Evolutionary conservation across 2,888 invertebrate genomes (phyloP), one percentile per base, ranked within the genome.

Genomic region (Lacanobia wlatinum): DNA sequence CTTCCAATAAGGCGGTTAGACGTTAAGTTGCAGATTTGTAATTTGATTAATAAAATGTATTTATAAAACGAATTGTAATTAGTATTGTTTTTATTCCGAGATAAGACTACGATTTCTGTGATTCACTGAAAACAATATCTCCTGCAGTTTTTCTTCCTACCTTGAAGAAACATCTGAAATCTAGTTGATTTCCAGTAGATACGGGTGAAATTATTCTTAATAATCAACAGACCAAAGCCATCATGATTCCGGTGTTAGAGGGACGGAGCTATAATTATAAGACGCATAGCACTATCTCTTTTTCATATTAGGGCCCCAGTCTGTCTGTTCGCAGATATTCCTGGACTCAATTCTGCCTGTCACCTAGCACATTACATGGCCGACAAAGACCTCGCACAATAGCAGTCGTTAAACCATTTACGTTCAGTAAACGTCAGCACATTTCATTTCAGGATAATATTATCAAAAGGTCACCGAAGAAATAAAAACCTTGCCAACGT

Each of bases 391-490:
- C 23, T 21, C 34, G 46, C 50, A 80, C 84, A 80, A 83, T 80
- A 73, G 68, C 62, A 62, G 46, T 74, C 71, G 68, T 83, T 76
- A 79, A 70, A 71, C 34, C 70, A 66, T 83, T 83, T 66, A 78
- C 38, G 69, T 67, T 63, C 80, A 73, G 38, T 79, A 46, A 80
- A 66, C 68, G 68, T 83, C 75, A 69, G 55, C 84, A 67, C 73
- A 65, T 83, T 80, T 69, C 59, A 67, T 65, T 62, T 40, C 28
- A 55, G 38, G 43, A 61, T 61, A 66, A 70, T 73, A 76, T 62
- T 70, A 65, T 69, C 48, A 76, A 83, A 83, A 83, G 69, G 81
- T 73, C 81, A 80, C 59, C 46, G 34, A 61, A 69, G 59, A 52
- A 58, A 73, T 80, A 73, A 84, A 73, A 78, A 64, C 70, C 70